phyloP scores from a whole-genome alignment of 2,888 invertebrate species.

The Drosophila melanosoma region DNA sequence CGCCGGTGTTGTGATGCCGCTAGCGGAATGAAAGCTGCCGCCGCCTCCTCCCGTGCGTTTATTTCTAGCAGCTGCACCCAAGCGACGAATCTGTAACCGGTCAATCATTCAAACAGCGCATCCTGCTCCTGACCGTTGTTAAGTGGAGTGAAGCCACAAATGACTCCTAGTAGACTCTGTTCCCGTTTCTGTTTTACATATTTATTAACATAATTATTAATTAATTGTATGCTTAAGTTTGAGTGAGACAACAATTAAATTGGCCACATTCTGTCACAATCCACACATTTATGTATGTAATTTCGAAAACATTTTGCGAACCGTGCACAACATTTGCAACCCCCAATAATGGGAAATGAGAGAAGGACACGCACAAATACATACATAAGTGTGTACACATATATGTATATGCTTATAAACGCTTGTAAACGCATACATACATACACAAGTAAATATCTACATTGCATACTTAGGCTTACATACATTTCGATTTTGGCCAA shows the following conservation, averaged over 20 bases:
- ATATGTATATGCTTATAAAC: background rate
- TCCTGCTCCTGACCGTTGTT: slow-evolving; percentile 45
- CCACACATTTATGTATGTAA: background rate
- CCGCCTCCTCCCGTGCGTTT: slow-evolving; percentile 68
- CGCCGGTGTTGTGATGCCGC: slow-evolving; percentile 70
- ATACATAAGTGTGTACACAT: slow-evolving; percentile 1
- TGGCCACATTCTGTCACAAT: background rate
- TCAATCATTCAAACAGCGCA: slow-evolving; percentile 82
- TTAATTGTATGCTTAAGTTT: background rate
- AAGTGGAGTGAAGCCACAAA: background rate
- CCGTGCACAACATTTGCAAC: slow-evolving; percentile 9
- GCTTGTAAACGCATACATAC: background rate
- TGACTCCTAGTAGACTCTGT: background rate
- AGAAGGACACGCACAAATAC: slow-evolving; percentile 4
- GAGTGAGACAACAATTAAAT: background rate
- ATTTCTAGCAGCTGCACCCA: slow-evolving; percentile 79
- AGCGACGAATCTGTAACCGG: slow-evolving; percentile 81
- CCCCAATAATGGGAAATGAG: background rate
- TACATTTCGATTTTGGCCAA: slow-evolving; percentile 27
- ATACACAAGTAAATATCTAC: slow-evolving; percentile 4
- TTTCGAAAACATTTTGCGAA: background rate
- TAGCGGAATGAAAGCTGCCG: slow-evolving; percentile 57
- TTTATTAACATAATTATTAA: background rate
- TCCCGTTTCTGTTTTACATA: background rate
- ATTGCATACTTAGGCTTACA: slow-evolving; percentile 10